Conservation (phyloP, 2,797 vertebrate genomes). For the Antrozous pallidus region DNA sequence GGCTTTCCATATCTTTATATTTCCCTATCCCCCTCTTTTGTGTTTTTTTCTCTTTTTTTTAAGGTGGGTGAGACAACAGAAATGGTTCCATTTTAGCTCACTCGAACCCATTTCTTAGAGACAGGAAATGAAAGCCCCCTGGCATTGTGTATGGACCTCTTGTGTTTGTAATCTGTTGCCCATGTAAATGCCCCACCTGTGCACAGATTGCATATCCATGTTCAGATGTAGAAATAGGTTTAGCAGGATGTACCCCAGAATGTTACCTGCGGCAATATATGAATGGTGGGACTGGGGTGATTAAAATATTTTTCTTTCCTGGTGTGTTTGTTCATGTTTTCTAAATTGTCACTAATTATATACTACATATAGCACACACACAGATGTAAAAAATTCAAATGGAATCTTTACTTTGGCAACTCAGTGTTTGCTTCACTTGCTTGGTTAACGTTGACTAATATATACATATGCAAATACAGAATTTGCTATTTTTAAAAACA, state of each 20-base stretch:
- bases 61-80: not conserved
- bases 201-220: not conserved
- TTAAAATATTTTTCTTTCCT: not conserved
- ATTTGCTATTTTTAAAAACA: not conserved
- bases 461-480: not conserved
- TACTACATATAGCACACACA: not conserved
- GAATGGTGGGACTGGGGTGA: not conserved
- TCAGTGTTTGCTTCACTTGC: not conserved
- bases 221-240: not conserved
- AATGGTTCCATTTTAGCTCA: not conserved
- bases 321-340: not conserved
- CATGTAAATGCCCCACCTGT: not conserved
- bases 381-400: not conserved
- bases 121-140: not conserved
- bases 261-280: not conserved
- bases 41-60: not conserved
- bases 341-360: not conserved
- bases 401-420: constrained; percentile 5
- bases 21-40: not conserved
- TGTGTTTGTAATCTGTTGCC: not conserved
- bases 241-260: not conserved
- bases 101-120: not conserved
- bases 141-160: not conserved
- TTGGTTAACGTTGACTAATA: not conserved
- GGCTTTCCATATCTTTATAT: not conserved